Evolutionary conservation across 2,797 vertebrate genomes (phyloP), one percentile per base, ranked within the genome.

Genomic region (Chelonia mydas): DNA sequence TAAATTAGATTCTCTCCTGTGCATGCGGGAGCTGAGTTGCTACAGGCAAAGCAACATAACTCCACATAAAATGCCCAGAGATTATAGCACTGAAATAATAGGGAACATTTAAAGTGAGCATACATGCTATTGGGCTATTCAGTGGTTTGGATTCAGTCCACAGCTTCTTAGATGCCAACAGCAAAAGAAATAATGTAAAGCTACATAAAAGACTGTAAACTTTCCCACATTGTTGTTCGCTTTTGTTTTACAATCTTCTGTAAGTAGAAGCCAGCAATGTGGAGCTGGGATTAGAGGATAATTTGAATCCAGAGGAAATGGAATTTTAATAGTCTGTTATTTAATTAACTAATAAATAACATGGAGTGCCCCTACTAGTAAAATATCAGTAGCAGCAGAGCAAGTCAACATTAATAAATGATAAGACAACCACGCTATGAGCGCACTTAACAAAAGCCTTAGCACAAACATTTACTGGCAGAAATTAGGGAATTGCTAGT

Each of bases 261-360:
- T 92, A 86, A 95, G 77, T 87, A 81, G 81, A 96, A 89, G 83
- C 94, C 94, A 94, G 96, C 93, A 91, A 51, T 89, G 50, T 80
- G 74, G 86, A 96, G 72, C 87, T 94, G 91, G 94, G 87, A 93
- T 96, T 88, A 95, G 84, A 87, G 81, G 74, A 93, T 95, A 96
- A 95, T 97, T 96, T 97, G 90, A 93, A 92, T 88, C 91, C 88
- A 92, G 77, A 84, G 94, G 92, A 97, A 97, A 95, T 92, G 86
- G 86, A 93, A 87, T 77, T 91, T 94, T 90, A 92, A 95, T 23
- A 68, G 82, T 87, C 89, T 90, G 41, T 90, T 94, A 86, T 87
- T 97, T 97, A 97, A 97, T 97, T 97, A 97, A 95, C 68, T 93
- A 96, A 97, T 96, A 97, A 97, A 97, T 97, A 95, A 95, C 81